phyloP scores from a whole-genome alignment of 2,888 invertebrate genomes.

The Campopleginae sp. region DNA sequence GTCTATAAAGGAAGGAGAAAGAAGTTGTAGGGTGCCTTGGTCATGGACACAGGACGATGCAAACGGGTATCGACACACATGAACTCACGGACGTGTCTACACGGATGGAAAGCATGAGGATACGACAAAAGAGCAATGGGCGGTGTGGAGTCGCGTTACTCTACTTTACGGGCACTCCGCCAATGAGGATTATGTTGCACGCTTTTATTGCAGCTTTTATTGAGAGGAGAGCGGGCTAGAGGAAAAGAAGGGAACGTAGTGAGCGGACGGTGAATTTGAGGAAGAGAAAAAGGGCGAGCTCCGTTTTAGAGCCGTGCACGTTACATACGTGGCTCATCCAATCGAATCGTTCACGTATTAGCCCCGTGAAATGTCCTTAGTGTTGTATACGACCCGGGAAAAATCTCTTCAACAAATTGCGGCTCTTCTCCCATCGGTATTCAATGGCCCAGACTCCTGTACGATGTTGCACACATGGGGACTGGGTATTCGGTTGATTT shows the following conservation, averaged over 20 bases:
- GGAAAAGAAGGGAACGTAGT: slow-evolving; percentile 40
- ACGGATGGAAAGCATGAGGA: slow-evolving; percentile 6
- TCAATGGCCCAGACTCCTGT: neutral
- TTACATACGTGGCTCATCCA: slow-evolving; percentile 34
- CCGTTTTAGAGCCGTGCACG: slow-evolving; percentile 59
- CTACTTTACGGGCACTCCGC: slow-evolving; percentile 76
- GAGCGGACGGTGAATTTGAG: slow-evolving; percentile 28
- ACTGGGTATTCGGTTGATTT: neutral
- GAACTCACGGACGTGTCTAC: neutral
- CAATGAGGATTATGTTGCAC: slow-evolving; percentile 80
- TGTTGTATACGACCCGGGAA: slow-evolving; percentile 20
- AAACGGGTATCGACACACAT: slow-evolving; percentile 18
- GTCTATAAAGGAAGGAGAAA: neutral
- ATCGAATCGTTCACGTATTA: slow-evolving; percentile 51
- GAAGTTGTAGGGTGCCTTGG: slow-evolving; percentile 29
- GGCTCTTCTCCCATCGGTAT: slow-evolving; percentile 3
- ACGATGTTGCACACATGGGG: neutral
- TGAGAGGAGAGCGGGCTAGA: slow-evolving; percentile 64
- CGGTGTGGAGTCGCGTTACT: slow-evolving; percentile 71
- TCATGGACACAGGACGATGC: slow-evolving; percentile 11
- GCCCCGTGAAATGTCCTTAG: slow-evolving; percentile 31
- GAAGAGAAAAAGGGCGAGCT: slow-evolving; percentile 19
- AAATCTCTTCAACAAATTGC: slow-evolving; percentile 30
- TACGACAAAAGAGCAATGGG: slow-evolving; percentile 64
- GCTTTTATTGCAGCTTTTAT: slow-evolving; percentile 78